These are phyloP conservation scores for Tethya wilhelma DNA, from an alignment of 37 sponge, comb jelly and placozoan genomes.

Conservation along the genomic window DNA sequence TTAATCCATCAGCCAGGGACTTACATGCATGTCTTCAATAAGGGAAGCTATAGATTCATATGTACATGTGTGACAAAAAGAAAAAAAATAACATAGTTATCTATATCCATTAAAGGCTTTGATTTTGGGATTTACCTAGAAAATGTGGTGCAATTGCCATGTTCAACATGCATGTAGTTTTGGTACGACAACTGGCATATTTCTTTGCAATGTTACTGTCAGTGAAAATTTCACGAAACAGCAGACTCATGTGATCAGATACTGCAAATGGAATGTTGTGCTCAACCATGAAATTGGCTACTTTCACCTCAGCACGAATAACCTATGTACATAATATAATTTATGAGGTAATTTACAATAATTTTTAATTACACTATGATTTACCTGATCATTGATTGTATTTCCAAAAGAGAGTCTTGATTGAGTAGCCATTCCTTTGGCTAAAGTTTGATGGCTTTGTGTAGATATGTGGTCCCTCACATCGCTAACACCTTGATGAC, in stretches of 20 bases:
- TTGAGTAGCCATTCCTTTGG: slow-evolving; percentile 10
- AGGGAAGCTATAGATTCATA: slow-evolving; percentile 14
- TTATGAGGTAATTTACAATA: slow-evolving; percentile 4
- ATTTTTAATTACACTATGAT: background rate
- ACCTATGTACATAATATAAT: slow-evolving; percentile 7
- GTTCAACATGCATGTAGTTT: slow-evolving; percentile 57
- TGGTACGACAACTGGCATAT: slow-evolving; percentile 35
- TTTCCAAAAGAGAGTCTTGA: slow-evolving; percentile 24
- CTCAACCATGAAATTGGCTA: slow-evolving; percentile 36
- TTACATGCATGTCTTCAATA: slow-evolving; percentile 44
- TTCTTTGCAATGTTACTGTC: slow-evolving; percentile 43
- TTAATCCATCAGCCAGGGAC: slow-evolving; percentile 51
- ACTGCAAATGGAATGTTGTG: slow-evolving; percentile 43
- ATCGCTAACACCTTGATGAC: slow-evolving; percentile 42
- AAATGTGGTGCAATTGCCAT: slow-evolving; percentile 38
- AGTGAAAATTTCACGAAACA: slow-evolving; percentile 42
- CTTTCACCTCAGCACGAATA: slow-evolving; percentile 53
- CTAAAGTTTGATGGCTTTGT: slow-evolving; percentile 24
- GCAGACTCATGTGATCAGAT: slow-evolving; percentile 40
- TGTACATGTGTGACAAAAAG: background rate
- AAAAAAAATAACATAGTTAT: background rate
- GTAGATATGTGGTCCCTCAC: slow-evolving; percentile 27
- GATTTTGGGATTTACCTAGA: slow-evolving; percentile 10
- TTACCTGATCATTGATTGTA: slow-evolving; percentile 21
- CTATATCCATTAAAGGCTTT: background rate